These are phyloP conservation scores for Myiothlypis chrysogaster DNA, from an alignment of 2,797 vertebrate genomes.

Conservation along the genomic window DNA sequence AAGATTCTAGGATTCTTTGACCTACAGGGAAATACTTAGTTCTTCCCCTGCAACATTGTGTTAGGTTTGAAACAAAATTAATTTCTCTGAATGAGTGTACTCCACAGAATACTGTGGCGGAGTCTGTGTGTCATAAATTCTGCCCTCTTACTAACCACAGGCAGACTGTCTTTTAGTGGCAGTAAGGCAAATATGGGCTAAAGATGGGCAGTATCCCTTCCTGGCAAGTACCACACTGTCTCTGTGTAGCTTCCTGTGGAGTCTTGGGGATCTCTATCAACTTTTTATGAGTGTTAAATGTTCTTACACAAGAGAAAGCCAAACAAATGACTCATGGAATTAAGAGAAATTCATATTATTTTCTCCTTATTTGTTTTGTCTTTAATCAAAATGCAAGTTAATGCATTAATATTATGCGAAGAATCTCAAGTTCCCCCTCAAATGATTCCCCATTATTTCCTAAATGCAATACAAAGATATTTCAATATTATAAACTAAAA, in stretches of 20 bases:
- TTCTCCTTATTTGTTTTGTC: background rate
- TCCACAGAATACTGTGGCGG: background rate
- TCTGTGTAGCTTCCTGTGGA: background rate
- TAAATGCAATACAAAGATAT: background rate
- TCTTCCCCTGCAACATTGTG: background rate
- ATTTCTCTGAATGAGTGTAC: background rate
- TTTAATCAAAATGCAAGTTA: background rate
- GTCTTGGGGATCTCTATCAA: background rate
- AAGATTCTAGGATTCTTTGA: background rate
- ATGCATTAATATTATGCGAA: background rate
- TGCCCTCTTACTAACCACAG: background rate
- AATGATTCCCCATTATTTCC: background rate
- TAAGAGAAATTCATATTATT: background rate
- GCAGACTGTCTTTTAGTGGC: background rate
- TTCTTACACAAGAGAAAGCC: background rate
- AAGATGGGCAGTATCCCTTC: background rate
- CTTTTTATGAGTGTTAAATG: background rate
- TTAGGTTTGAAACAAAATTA: background rate
- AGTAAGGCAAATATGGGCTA: background rate
- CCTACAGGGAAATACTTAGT: background rate
- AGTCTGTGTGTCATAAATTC: background rate
- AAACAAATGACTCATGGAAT: background rate
- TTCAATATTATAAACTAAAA: background rate
- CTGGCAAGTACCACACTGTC: background rate
- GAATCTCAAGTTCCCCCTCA: background rate